Base-by-base conservation (phyloP, 2,797 vertebrate species). In the Mus minutoides region DNA sequence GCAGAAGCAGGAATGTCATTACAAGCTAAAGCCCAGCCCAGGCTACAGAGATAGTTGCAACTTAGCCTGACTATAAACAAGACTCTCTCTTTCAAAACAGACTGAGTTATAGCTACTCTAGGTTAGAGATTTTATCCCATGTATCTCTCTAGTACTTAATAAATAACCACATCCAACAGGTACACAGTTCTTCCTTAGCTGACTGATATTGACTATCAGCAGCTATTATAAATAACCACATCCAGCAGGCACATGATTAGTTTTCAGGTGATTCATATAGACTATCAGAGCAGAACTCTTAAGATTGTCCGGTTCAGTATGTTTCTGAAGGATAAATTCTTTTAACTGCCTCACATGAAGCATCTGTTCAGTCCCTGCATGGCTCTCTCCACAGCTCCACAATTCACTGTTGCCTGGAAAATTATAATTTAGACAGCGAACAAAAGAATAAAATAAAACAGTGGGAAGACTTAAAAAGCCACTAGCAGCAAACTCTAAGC, bases 371-470 rank as follows among this genome's bases (percentile, higher is more conserved):
- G 43, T 46, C 31, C 96, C 40, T 78, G 6, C 46, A 9, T 69
- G 46, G 14, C 22, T 60, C 67, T 26, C 71, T 84, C 37, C 71
- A 89, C 46, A 88, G 7, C n/a, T 92, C 90, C n/a, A 10, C 77
- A 94, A 94, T 40, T 80, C 29, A 37, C 26, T 58, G n/a, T 10
- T 40, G 82, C 62, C 49, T 79, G 26, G 29, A n/a, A 79, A 58
- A 40, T 82, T 95, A 82, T 77, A 91, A 78, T 88, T 95, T 82
- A 37, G 6, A 19, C 14, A 95, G 56, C 49, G 1, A 87, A 93
- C 75, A 31, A 87, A 96, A 7, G 29, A 77, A 90, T 62, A 86
- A 93, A 80, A 67, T 17, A 92, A 94, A 92, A 95, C 26, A 90
- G 2, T 88, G 13, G n/a, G 3, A 79, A 92, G 79, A 69, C 0